Evolutionary conservation across 2,113 vertebrate species (phyloP).

Genomic region (Sialia sialis): DNA sequence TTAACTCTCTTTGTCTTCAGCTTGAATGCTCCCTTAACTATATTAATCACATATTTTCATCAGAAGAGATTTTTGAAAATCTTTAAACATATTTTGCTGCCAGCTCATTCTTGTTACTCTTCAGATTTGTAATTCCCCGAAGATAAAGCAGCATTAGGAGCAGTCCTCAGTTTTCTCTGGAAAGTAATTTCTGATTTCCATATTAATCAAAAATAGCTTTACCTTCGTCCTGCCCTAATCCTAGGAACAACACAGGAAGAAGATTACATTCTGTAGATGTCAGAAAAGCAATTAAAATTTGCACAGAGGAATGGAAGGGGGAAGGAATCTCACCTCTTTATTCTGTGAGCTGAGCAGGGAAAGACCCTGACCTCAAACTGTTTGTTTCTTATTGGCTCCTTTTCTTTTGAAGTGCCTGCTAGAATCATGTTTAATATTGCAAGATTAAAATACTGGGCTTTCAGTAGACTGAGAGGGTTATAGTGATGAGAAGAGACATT

Average conservation of each 20-base stretch:
- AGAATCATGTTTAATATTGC: not conserved
- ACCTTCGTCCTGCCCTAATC: slow-evolving; percentile 61
- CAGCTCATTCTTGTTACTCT: slow-evolving; percentile 11
- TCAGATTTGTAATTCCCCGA: slow-evolving; percentile 34
- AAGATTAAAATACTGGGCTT: not conserved
- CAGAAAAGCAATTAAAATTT: slow-evolving; percentile 69
- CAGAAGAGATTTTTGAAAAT: not conserved
- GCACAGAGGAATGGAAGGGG: not conserved
- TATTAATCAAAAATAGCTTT: slow-evolving; percentile 73
- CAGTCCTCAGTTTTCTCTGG: slow-evolving; percentile 24
- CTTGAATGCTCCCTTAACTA: not conserved
- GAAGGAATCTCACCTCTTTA: slow-evolving; percentile 19
- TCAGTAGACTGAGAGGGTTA: not conserved
- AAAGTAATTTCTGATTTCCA: slow-evolving; percentile 70
- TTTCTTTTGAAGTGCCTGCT: not conserved
- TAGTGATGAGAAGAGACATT: not conserved
- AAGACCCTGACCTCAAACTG: not conserved
- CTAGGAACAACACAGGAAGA: slow-evolving; percentile 51
- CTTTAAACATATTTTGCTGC: not conserved
- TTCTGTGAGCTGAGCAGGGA: not conserved
- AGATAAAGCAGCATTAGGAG: slow-evolving; percentile 41
- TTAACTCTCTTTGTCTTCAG: not conserved
- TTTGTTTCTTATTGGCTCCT: slow-evolving; percentile 1
- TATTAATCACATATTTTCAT: not conserved
- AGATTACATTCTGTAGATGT: slow-evolving; percentile 57